These are phyloP conservation scores for Lasioglossum figueresi DNA, from an alignment of 2,888 invertebrate species.

Conservation along the genomic window DNA sequence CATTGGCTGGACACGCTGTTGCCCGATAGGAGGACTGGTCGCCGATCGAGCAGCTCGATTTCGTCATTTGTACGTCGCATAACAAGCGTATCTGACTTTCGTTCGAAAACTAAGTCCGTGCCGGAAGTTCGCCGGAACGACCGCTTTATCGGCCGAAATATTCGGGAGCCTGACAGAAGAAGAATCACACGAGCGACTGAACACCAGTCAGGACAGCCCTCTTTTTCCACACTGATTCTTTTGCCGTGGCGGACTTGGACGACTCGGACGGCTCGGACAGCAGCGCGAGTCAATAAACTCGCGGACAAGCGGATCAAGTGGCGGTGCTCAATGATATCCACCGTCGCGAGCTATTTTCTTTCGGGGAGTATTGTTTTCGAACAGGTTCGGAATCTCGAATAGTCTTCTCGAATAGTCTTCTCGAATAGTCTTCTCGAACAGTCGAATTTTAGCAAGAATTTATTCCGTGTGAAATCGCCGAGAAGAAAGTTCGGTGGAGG, in stretches of 20 bases:
- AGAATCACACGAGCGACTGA: constrained; percentile 42
- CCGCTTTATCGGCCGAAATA: constrained; percentile 47
- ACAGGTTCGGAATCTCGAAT: neutral
- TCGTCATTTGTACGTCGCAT: constrained; percentile 52
- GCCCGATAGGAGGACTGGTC: constrained; percentile 24
- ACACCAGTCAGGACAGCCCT: neutral
- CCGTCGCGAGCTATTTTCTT: neutral
- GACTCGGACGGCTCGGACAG: constrained; percentile 18
- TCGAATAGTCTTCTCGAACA: neutral
- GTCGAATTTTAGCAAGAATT: neutral
- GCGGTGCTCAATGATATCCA: constrained; percentile 32
- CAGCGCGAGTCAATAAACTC: constrained; percentile 40
- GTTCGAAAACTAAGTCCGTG: constrained; percentile 40
- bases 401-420: neutral
- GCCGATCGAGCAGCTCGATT: constrained; percentile 35
- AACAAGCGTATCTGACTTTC: constrained; percentile 50
- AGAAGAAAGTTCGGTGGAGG: neutral
- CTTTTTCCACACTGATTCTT: neutral
- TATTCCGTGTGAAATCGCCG: neutral
- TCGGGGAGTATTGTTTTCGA: neutral
- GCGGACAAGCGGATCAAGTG: constrained; percentile 26
- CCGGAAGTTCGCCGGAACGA: constrained; percentile 42
- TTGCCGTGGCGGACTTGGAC: neutral
- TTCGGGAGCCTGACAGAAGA: constrained; percentile 31
- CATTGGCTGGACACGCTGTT: constrained; percentile 49